Evolutionary conservation across 1,140 invertebrate species (phyloP).

Genomic region (Vollenhovia emeryi): DNA sequence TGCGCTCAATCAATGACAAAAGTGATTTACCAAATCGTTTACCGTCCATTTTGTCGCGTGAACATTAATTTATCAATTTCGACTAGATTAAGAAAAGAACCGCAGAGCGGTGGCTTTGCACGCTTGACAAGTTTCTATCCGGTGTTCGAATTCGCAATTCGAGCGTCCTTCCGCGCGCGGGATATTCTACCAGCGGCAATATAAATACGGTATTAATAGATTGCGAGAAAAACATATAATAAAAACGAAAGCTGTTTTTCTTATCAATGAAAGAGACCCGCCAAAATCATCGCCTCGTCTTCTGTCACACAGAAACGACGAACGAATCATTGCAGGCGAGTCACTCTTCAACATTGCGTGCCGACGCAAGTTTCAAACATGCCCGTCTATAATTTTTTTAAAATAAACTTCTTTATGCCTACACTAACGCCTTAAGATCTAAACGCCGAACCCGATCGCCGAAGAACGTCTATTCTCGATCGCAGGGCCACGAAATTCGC

Average conservation of each 20-base stretch:
- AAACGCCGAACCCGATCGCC: constrained; percentile 30
- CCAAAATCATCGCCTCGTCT: neutral
- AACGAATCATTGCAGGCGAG: neutral
- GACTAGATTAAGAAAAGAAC: constrained; percentile 26
- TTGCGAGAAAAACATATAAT: constrained; percentile 30
- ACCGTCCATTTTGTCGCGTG: neutral
- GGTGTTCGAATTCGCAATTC: constrained; percentile 6
- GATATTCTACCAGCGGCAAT: constrained; percentile 37
- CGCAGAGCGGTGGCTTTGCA: neutral
- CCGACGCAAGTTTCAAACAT: constrained; percentile 74
- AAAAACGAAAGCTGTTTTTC: constrained; percentile 42
- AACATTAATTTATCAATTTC: constrained; percentile 24
- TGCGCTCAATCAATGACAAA: neutral
- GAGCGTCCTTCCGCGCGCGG: constrained; percentile 23
- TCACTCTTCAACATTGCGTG: constrained; percentile 3
- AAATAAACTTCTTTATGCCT: constrained; percentile 30
- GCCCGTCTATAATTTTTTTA: constrained; percentile 65
- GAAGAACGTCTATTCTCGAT: constrained; percentile 30
- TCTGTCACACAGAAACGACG: constrained; percentile 30
- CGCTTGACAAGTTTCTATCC: neutral
- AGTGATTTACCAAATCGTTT: neutral
- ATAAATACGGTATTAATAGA: constrained; percentile 12
- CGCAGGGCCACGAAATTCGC: constrained; percentile 32
- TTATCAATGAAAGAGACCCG: neutral
- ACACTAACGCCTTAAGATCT: constrained; percentile 50